Conservation (phyloP, 2,888 invertebrate species). For the Cistogaster globosa region DNA sequence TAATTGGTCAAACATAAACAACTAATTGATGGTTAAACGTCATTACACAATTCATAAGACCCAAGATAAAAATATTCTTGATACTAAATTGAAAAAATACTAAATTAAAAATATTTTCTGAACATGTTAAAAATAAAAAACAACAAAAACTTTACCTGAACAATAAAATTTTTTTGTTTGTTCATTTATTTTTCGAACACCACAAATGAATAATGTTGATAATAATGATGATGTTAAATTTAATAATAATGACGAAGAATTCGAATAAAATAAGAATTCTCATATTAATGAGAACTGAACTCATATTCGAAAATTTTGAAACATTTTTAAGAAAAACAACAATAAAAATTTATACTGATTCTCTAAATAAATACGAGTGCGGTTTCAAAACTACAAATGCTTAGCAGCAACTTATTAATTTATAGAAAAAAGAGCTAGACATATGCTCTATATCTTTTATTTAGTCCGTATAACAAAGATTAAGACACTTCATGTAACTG, state of each 20-base stretch:
- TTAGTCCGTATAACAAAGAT: too few species aligned
- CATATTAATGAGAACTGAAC: conserved; percentile 57
- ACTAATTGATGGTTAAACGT: conserved; percentile 61
- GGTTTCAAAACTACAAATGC: background rate
- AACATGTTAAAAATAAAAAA: conserved; percentile 28
- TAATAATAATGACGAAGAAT: conserved; percentile 14
- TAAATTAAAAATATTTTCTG: conserved; percentile 19
- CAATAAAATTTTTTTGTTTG: conserved; percentile 5
- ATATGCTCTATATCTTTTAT: too few species aligned
- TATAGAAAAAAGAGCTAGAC: too few species aligned
- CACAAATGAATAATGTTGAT: background rate
- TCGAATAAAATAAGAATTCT: conserved; percentile 23
- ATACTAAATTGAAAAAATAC: conserved; percentile 5
- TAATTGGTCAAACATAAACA: conserved; percentile 60
- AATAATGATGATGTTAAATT: conserved; percentile 4
- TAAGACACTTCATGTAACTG: too few species aligned
- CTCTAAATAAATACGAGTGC: conserved; percentile 29
- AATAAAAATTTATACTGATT: conserved; percentile 5
- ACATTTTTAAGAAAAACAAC: conserved; percentile 17
- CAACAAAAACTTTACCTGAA: conserved; percentile 23
- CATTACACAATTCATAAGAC: conserved; percentile 32
- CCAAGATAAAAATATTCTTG: conserved; percentile 16
- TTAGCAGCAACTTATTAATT: too few species aligned
- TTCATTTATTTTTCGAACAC: conserved; percentile 3
- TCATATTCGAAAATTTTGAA: conserved; percentile 37